Percentiles rank a stretch among this genome's conserved stretches.
Evolutionary conservation across 2,797 vertebrate species (phyloP).

Genomic region (Macropodus opercularis): DNA sequence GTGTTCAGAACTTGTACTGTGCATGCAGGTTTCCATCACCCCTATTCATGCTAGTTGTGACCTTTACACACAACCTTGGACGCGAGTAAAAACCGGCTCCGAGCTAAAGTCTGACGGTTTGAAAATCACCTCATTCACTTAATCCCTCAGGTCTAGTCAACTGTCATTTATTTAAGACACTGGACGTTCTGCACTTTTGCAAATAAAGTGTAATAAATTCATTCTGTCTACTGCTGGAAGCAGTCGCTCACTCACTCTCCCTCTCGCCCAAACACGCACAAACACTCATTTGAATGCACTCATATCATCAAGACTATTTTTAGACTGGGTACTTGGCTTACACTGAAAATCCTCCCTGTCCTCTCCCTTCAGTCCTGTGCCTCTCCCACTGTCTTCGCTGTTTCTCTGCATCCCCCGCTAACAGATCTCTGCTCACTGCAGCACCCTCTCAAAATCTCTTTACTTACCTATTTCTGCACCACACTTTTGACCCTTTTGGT

Average conservation of each 20-base stretch:
- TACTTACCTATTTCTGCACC: constrained; percentile 6
- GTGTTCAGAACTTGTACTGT: no score
- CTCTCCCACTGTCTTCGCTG: constrained; percentile 22
- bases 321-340: constrained; percentile 53
- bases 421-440: constrained; percentile 4
- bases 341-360: constrained; percentile 43
- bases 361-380: constrained; percentile 11
- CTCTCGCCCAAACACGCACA: constrained; percentile 14
- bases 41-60: no score
- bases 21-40: no score
- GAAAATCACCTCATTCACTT: constrained; percentile 15
- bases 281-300: constrained; percentile 50
- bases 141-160: constrained; percentile 4
- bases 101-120: no score
- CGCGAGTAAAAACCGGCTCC: no score
- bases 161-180: constrained; percentile 42
- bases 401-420: constrained; percentile 19
- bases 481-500: constrained; percentile 30
- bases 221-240: constrained; percentile 32
- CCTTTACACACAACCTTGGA: no score
- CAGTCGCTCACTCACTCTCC: constrained; percentile 39
- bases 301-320: constrained; percentile 67
- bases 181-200: constrained; percentile 56
- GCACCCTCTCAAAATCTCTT: not conserved
- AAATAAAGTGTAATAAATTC: constrained; percentile 63